A percentile compares a stretch with the other conserved stretches of the same genome.
Conservation (phyloP, 1,140 invertebrate genomes). For the Grapholita molesta region DNA sequence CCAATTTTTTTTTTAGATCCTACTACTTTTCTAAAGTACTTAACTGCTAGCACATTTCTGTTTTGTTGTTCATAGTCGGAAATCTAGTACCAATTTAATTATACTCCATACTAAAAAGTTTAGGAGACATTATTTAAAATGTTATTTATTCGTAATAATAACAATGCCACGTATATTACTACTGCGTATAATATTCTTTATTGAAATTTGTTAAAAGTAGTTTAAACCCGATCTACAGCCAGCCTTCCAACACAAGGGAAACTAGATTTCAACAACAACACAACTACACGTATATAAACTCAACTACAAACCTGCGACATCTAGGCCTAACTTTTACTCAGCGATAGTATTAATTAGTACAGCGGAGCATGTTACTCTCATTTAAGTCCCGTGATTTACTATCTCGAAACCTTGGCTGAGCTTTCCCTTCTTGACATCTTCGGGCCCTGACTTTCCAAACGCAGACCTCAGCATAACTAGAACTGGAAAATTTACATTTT, state of each 20-base stretch:
- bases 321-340: neutral
- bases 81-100: too few species aligned
- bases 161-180: too few species aligned
- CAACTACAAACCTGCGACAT: neutral
- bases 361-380: neutral
- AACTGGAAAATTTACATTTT: neutral
- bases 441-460: conserved; percentile 9
- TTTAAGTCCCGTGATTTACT: conserved; percentile 4
- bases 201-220: neutral
- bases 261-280: neutral
- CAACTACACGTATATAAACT: neutral
- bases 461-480: conserved; percentile 8
- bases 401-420: conserved; percentile 4
- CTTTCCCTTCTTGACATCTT: conserved; percentile 17
- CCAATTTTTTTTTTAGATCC: too few species aligned
- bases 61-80: too few species aligned
- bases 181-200: too few species aligned
- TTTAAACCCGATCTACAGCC: neutral
- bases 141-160: too few species aligned
- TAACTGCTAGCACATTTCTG: too few species aligned
- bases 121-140: too few species aligned
- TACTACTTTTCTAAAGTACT: too few species aligned
- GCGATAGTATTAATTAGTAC: conserved; percentile 8
- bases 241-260: neutral
- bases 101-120: too few species aligned